phyloP scores from a whole-genome alignment of 2,888 invertebrate species.

The Drosophila mercatorum region DNA sequence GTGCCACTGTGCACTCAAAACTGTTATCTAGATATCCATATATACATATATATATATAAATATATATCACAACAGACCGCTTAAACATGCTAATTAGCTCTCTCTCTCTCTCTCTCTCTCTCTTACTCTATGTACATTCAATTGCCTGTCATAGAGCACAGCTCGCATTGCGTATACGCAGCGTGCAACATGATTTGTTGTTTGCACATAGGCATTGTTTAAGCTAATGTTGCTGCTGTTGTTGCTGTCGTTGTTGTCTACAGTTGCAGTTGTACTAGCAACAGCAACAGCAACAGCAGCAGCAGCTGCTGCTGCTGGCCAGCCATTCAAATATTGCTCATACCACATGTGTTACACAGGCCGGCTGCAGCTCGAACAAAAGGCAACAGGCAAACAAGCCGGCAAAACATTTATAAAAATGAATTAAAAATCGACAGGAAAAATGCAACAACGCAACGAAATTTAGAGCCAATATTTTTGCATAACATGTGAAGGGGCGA shows the following conservation, averaged over 20 bases:
- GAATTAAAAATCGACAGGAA: slow-evolving; percentile 71
- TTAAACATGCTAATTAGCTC: slow-evolving; percentile 60
- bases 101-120: background rate
- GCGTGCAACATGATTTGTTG: slow-evolving; percentile 36
- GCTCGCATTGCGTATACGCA: slow-evolving; percentile 60
- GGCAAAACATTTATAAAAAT: slow-evolving; percentile 76
- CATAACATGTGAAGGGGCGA: background rate
- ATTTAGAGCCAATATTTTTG: slow-evolving; percentile 2
- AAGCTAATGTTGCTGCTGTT: slow-evolving; percentile 7
- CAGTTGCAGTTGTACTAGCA: slow-evolving; percentile 60
- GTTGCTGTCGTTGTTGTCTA: slow-evolving; percentile 18
- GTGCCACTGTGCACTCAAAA: slow-evolving; percentile 13
- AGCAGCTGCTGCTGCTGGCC: slow-evolving; percentile 7
- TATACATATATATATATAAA: background rate
- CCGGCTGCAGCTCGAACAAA: slow-evolving; percentile 10
- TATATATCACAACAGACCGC: slow-evolving; percentile 13
- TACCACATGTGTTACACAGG: slow-evolving; percentile 50
- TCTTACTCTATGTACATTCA: too few species aligned
- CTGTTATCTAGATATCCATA: background rate
- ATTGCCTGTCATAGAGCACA: slow-evolving; percentile 1
- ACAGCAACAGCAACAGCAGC: background rate
- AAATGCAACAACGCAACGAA: slow-evolving; percentile 55
- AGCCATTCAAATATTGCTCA: slow-evolving; percentile 55
- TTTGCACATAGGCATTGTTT: slow-evolving; percentile 10
- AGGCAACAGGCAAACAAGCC: slow-evolving; percentile 33